These are phyloP conservation scores for Drymodes brunneopygia DNA, from an alignment of 2,113 vertebrate genomes.

Conservation along the genomic window DNA sequence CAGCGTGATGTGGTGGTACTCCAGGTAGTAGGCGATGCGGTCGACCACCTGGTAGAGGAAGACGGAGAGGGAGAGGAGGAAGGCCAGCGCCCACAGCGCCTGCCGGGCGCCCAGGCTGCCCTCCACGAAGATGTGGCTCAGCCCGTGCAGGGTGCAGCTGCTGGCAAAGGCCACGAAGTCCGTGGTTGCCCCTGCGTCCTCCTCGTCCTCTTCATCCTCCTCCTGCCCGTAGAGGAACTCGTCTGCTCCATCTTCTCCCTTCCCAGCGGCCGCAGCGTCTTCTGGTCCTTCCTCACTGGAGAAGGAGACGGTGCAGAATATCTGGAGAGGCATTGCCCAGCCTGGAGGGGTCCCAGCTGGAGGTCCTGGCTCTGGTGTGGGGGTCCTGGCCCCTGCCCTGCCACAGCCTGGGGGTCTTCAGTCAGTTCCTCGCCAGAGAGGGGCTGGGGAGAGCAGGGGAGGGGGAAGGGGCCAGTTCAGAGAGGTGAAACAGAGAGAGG, in stretches of 20 bases:
- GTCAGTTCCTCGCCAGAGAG: not conserved
- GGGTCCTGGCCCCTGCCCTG: not conserved
- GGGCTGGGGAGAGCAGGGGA: not conserved
- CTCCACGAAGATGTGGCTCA: constrained; percentile 88
- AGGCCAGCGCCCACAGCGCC: constrained; percentile 83
- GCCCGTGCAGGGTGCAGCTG: constrained; percentile 87
- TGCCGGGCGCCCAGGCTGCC: constrained; percentile 80
- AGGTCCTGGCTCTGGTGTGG: not conserved
- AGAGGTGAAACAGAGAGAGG: not conserved
- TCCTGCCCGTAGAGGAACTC: constrained; percentile 18
- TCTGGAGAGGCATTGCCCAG: constrained; percentile 85
- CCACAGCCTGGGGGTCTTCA: not conserved
- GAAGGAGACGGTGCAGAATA: constrained; percentile 94
- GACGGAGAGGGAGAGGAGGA: constrained; percentile 82
- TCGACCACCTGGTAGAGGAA: constrained; percentile 91
- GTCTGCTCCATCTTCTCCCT: not conserved
- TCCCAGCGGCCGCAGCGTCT: constrained; percentile 46
- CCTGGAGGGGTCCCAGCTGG: not conserved
- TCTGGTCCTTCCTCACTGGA: constrained; percentile 71
- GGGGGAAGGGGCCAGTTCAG: not conserved
- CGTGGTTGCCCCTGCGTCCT: not conserved
- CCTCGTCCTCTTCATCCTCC: constrained; percentile 56
- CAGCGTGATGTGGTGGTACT: constrained; percentile 86
- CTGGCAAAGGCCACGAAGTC: constrained; percentile 82
- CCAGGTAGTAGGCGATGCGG: constrained; percentile 83